phyloP scores from a whole-genome alignment of 2,113 vertebrate genomes.

The Neotragus pygmaeus region DNA sequence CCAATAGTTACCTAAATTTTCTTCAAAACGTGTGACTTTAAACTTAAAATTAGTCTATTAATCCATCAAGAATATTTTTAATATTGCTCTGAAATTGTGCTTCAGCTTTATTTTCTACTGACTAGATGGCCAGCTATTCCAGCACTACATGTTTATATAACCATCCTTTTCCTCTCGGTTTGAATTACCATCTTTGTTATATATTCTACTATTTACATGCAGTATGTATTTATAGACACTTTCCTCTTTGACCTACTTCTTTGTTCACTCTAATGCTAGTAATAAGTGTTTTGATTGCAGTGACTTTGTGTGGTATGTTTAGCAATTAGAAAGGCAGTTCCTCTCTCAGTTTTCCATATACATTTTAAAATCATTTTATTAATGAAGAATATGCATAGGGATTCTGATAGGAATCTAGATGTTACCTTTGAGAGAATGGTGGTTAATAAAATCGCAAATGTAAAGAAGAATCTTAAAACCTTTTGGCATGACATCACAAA shows the following conservation, averaged over 20 bases:
- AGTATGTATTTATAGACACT: not conserved
- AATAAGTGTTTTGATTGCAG: not conserved
- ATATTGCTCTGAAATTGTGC: not conserved
- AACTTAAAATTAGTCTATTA: not conserved
- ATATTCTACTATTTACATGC: not conserved
- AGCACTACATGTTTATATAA: not conserved
- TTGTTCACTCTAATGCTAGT: not conserved
- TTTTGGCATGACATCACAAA: not conserved
- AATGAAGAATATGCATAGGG: not conserved
- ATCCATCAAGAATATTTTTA: not conserved
- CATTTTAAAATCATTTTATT: not conserved
- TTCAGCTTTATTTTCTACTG: slow-evolving; percentile 9
- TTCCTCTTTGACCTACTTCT: not conserved
- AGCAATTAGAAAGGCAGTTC: not conserved
- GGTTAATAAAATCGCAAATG: not conserved
- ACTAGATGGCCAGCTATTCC: not conserved
- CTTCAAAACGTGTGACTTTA: not conserved
- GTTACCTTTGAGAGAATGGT: not conserved
- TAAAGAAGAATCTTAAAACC: not conserved
- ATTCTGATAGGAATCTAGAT: not conserved
- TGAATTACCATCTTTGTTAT: not conserved
- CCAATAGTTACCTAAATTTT: not conserved
- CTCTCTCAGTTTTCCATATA: not conserved
- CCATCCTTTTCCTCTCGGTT: not conserved
- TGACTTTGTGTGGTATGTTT: not conserved